These are phyloP conservation scores for Hirtodrosophila confusa DNA, from an alignment of 2,888 invertebrate species.

Conservation along the genomic window DNA sequence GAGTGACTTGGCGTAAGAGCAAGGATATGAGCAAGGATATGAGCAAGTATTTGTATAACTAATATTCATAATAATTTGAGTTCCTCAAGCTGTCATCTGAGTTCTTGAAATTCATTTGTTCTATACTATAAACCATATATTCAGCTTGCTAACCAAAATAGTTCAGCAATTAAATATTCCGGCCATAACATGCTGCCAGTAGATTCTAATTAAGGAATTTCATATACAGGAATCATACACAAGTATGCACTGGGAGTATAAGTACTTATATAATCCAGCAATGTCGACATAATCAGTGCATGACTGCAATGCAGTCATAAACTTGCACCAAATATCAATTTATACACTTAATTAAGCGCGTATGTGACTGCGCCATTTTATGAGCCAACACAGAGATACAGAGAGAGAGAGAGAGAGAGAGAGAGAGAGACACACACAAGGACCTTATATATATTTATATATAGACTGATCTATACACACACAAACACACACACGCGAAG, in stretches of 20 bases:
- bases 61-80: too few species aligned
- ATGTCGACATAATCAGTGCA: constrained; percentile 56
- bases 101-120: too few species aligned
- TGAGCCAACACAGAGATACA: constrained; percentile 12
- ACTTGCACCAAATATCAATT: constrained; percentile 76
- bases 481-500: constrained; percentile 6
- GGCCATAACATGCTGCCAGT: too few species aligned
- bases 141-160: too few species aligned
- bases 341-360: constrained; percentile 78
- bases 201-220: too few species aligned
- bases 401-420: not conserved
- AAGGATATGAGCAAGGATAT: too few species aligned
- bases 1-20: too few species aligned
- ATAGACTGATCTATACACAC: constrained; percentile 7
- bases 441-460: constrained; percentile 9
- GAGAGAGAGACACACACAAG: constrained; percentile 19
- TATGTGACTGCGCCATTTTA: constrained; percentile 76
- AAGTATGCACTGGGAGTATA: not conserved
- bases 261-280: constrained; percentile 41
- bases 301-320: constrained; percentile 74
- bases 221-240: too few species aligned
- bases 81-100: too few species aligned
- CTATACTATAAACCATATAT: too few species aligned
- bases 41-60: too few species aligned
- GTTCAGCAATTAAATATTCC: too few species aligned